Conservation (phyloP, 2,113 vertebrate species). For the Scartelaos histophorus region DNA sequence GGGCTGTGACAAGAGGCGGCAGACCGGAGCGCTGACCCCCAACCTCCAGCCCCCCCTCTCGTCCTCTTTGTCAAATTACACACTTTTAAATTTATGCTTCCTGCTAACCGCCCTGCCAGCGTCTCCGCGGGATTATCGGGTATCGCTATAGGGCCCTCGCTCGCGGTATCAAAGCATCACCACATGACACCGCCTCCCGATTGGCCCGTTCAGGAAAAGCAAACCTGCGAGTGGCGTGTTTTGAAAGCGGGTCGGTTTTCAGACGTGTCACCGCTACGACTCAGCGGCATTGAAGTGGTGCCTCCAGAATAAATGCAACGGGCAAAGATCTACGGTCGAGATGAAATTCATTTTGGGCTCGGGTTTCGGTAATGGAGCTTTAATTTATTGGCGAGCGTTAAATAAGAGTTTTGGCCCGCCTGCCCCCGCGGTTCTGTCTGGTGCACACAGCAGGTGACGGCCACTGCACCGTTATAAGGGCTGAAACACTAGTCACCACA, state of each 20-base stretch:
- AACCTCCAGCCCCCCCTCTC: conserved; percentile 1
- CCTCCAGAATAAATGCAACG: conserved; percentile 29
- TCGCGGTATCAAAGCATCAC: conserved; percentile 62
- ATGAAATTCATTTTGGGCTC: conserved; percentile 67
- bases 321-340: conserved; percentile 50
- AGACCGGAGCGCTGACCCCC: background rate
- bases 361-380: conserved; percentile 71
- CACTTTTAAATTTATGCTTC: conserved; percentile 62
- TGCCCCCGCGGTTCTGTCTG: conserved; percentile 55
- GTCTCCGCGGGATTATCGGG: conserved; percentile 70
- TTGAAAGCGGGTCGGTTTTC: conserved; percentile 67
- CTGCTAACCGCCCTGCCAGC: conserved; percentile 55
- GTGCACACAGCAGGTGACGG: conserved; percentile 64
- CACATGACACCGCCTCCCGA: conserved; percentile 27
- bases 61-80: conserved; percentile 68
- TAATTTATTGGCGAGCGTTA: conserved; percentile 74
- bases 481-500: conserved; percentile 36
- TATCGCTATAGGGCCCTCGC: conserved; percentile 60
- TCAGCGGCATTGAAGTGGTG: conserved; percentile 58
- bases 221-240: conserved; percentile 43
- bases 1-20: background rate
- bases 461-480: conserved; percentile 25
- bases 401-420: conserved; percentile 64
- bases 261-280: conserved; percentile 49
- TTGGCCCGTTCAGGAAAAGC: conserved; percentile 16